A percentile compares a stretch with the other conserved stretches of the same genome.
Evolutionary conservation across 2,888 invertebrate species (phyloP).

Genomic region (Pyrgus malvae): DNA sequence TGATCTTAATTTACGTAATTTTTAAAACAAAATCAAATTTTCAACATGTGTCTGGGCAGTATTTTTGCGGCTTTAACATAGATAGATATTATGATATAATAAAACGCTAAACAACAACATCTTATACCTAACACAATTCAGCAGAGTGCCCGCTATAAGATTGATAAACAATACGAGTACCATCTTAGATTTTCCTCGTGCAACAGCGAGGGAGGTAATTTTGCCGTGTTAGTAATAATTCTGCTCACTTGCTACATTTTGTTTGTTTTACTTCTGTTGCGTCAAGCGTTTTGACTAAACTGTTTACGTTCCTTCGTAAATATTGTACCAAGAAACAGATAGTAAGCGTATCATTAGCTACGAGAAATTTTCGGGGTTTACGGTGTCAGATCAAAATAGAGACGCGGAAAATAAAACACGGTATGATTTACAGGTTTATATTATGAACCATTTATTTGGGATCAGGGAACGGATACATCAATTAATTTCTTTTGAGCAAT

Average conservation of each 20-base stretch:
- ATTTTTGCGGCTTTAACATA: neutral
- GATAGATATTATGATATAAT: neutral
- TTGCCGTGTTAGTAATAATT: neutral
- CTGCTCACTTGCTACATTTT: neutral
- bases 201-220: neutral
- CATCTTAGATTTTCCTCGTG: neutral
- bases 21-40: too few relatives aligned
- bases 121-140: too few relatives aligned
- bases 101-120: neutral
- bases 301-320: conserved; percentile 1
- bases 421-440: neutral
- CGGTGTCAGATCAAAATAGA: conserved; percentile 4
- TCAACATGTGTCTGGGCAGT: too few relatives aligned
- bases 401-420: neutral
- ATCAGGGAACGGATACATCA: neutral
- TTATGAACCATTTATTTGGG: neutral
- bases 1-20: too few relatives aligned
- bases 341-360: conserved; percentile 1
- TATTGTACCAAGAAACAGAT: neutral
- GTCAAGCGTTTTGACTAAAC: neutral
- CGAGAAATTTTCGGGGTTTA: neutral
- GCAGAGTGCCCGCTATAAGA: neutral
- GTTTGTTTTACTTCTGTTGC: neutral
- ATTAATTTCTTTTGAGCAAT: neutral
- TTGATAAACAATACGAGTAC: conserved; percentile 3